A percentile compares a stretch with the other conserved stretches of the same genome.
phyloP scores from a whole-genome alignment of 2,113 vertebrate genomes.

The Ardeotis arabs region DNA sequence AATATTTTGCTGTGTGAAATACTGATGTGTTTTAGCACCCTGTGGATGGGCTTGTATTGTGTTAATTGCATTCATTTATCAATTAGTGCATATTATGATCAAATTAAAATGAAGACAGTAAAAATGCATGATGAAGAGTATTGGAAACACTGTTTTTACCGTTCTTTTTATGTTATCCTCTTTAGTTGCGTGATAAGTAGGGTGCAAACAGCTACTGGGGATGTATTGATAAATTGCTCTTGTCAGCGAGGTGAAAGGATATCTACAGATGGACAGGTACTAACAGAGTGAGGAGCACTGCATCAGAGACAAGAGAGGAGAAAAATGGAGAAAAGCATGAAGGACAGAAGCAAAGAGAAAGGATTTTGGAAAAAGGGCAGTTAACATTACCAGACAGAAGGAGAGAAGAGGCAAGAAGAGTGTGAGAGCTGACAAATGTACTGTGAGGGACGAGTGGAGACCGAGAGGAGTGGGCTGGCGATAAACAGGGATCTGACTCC shows the following conservation, averaged over 20 bases:
- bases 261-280: background rate
- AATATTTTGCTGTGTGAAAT: conserved; percentile 25
- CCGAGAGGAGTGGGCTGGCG: background rate
- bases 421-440: background rate
- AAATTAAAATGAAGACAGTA: conserved; percentile 41
- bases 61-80: conserved; percentile 1
- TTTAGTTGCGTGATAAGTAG: background rate
- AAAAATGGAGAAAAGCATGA: background rate
- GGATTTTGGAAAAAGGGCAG: background rate
- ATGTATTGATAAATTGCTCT: background rate
- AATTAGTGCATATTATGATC: background rate
- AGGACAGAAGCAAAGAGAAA: background rate
- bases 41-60: background rate
- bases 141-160: background rate
- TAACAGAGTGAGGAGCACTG: background rate
- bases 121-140: background rate
- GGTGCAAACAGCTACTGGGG: background rate
- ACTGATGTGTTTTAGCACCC: background rate
- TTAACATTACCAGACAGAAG: background rate
- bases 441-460: background rate
- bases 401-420: background rate
- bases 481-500: background rate
- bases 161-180: background rate
- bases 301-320: background rate
- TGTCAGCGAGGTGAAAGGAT: background rate